Evolutionary conservation across 2,113 vertebrate species (phyloP), one percentile per base, ranked within the genome.

Genomic region (Terrapene triunguis): DNA sequence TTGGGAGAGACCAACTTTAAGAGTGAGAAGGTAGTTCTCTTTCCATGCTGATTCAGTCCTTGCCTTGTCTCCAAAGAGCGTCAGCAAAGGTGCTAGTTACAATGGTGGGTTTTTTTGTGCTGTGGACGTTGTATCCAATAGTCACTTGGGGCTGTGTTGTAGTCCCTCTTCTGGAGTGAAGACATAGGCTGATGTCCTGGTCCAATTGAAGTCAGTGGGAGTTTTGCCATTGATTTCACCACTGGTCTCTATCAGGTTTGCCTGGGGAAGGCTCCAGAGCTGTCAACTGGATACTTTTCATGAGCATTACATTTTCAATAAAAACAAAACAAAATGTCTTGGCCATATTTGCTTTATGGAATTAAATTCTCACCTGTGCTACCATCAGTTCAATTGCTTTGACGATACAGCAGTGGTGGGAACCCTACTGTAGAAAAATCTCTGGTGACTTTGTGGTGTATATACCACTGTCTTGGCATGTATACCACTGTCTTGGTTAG

Each of bases 211-310:
- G n/a, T 5, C 24, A 25, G 4, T 62, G 29, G 2, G 78, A 44
- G 1, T 62, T 94, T 62, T 78, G 1, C 13, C 24, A 53, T 10
- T 85, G 42, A 88, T 8, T 44, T 44, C 65, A 3, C 0, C 11
- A 12, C 24, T 29, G 7, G 24, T 47, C 5, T 80, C 3, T 83
- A 19, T 10, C 8, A 74, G n/a, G 92, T 8, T 3, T 84, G 2
- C 17, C 65, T 1, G 0, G 16, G 6, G 3, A 78, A 80, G 3
- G 4, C 7, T 90, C 22, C 25, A 2, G 6, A 1, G 1, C 9
- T 65, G 12, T 72, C 80, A 54, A 38, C 35, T 10, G 35, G 65
- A 22, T 38, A 72, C n/a, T 72, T 38, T 72, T 72, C 21, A 72
- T 72, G 65, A 72, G 19, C 19, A 22, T n/a, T 38, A 72, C 53